Conservation (phyloP, 1,140 invertebrate species). For the Asbolus verrucosus region DNA sequence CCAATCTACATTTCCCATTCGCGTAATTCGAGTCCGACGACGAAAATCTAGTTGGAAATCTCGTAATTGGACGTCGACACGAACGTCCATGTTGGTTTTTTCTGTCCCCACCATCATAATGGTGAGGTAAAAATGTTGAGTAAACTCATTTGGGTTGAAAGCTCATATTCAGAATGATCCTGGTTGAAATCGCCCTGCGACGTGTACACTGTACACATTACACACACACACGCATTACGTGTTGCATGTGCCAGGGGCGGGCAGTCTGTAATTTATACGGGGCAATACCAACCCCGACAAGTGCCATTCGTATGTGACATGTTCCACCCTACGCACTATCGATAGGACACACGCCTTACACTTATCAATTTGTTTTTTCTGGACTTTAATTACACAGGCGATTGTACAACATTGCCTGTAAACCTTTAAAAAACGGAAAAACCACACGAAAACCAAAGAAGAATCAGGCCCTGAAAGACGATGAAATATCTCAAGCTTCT, state of each 20-base stretch:
- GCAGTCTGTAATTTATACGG: slow-evolving; percentile 28
- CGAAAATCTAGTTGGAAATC: slow-evolving; percentile 25
- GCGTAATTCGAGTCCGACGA: slow-evolving; percentile 23
- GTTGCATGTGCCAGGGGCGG: slow-evolving; percentile 31
- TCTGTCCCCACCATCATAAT: neutral
- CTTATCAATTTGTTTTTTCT: neutral
- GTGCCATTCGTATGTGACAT: slow-evolving; percentile 28
- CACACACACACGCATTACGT: too few species aligned
- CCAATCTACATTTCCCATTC: slow-evolving; percentile 34
- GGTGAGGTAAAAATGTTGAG: neutral
- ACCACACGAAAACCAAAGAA: neutral
- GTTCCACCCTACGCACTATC: slow-evolving; percentile 29
- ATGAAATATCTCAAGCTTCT: too few species aligned
- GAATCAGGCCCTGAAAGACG: too few species aligned
- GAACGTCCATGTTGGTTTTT: neutral
- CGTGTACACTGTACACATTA: neutral
- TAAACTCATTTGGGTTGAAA: slow-evolving; percentile 15
- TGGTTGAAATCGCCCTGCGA: neutral
- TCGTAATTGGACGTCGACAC: slow-evolving; percentile 14
- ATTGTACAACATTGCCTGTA: slow-evolving; percentile 21
- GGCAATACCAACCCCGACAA: slow-evolving; percentile 26
- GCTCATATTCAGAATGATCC: slow-evolving; percentile 25
- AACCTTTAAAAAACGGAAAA: neutral
- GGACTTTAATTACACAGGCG: slow-evolving; percentile 19
- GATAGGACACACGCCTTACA: slow-evolving; percentile 12